Evolutionary conservation across 2,888 invertebrate genomes (phyloP).

Genomic region (Eilema sororculum): DNA sequence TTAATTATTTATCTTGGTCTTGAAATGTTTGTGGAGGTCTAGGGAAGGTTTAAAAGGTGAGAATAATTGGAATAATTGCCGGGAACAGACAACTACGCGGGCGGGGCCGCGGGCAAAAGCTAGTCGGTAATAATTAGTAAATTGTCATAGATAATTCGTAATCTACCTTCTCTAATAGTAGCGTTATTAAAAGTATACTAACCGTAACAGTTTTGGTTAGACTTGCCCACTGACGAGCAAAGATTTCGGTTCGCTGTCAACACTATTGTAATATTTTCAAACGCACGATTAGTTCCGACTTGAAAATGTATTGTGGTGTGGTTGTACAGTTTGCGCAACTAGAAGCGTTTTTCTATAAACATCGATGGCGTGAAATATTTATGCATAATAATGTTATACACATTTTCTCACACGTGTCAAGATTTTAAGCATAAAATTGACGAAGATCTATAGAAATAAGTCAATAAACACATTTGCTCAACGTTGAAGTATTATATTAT

Average conservation of each 20-base stretch:
- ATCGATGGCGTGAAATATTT: constrained; percentile 12
- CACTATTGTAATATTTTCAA: constrained; percentile 63
- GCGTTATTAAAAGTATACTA: neutral
- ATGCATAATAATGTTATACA: constrained; percentile 10
- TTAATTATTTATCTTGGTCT: too few species aligned
- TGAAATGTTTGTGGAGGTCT: too few species aligned
- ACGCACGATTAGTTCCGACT: constrained; percentile 63
- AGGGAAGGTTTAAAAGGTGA: too few species aligned
- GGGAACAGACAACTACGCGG: too few species aligned
- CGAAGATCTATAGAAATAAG: neutral
- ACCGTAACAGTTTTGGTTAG: neutral
- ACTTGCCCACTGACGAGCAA: neutral
- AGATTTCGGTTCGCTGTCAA: constrained; percentile 8
- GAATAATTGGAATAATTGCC: too few species aligned
- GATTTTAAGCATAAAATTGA: neutral
- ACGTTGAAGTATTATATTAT: neutral
- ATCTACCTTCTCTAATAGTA: neutral
- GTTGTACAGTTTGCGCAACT: constrained; percentile 41
- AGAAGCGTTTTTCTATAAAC: constrained; percentile 14
- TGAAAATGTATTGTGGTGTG: constrained; percentile 65
- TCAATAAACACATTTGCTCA: neutral
- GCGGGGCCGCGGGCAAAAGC: too few species aligned
- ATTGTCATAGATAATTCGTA: neutral
- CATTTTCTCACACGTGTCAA: neutral
- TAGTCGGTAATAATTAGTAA: too few species aligned